Evolutionary conservation across 2,888 invertebrate species (phyloP).

Genomic region (Tridacna gigas): DNA sequence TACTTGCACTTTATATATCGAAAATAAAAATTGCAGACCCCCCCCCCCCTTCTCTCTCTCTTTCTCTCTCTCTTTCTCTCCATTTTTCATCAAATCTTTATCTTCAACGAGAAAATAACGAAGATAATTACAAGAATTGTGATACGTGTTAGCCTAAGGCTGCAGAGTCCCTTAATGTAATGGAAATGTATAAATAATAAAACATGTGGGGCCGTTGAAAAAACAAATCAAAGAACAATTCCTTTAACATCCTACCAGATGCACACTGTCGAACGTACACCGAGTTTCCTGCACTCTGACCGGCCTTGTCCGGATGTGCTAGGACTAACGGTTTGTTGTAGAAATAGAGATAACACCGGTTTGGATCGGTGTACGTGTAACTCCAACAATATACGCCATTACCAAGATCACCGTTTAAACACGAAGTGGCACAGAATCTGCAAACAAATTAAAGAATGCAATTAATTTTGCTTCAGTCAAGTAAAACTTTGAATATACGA

Average conservation of each 20-base stretch:
- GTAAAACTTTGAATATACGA: too few species aligned
- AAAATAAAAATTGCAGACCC: too few species aligned
- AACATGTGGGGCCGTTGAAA: neutral
- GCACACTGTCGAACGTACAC: constrained; percentile 45
- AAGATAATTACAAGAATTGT: too few species aligned
- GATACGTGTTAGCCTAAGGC: too few species aligned
- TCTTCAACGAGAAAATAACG: too few species aligned
- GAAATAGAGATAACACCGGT: constrained; percentile 50
- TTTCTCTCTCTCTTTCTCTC: too few species aligned
- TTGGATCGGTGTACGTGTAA: constrained; percentile 25
- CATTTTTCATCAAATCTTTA: too few species aligned
- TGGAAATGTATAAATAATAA: too few species aligned
- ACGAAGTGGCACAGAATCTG: constrained; percentile 51
- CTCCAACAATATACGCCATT: constrained; percentile 58
- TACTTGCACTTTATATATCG: too few species aligned
- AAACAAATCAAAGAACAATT: neutral
- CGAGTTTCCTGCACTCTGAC: constrained; percentile 40
- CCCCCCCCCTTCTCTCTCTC: too few species aligned
- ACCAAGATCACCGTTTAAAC: constrained; percentile 37
- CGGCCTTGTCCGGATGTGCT: constrained; percentile 30
- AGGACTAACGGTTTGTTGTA: constrained; percentile 44
- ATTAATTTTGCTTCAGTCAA: too few species aligned
- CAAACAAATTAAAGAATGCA: neutral
- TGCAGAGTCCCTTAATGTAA: too few species aligned
- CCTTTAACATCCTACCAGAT: constrained; percentile 26